These are phyloP conservation scores for Babyrousa celebensis DNA, from an alignment of 2,797 vertebrate genomes.

Conservation along the genomic window DNA sequence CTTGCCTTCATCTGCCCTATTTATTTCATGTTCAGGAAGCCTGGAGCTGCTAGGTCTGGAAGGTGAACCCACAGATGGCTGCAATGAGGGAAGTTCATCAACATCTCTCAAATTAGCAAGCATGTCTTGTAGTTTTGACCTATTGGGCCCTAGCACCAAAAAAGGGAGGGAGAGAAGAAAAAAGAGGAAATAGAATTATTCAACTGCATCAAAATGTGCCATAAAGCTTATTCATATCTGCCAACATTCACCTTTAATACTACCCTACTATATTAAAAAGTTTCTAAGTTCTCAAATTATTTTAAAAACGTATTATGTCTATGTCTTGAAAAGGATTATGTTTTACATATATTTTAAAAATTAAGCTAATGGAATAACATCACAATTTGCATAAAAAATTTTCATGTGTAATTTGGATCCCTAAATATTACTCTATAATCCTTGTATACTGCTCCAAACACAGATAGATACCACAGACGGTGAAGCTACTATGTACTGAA, in stretches of 20 bases:
- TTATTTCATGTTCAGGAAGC: slow-evolving; percentile 96
- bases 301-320: slow-evolving; percentile 80
- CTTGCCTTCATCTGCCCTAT: slow-evolving; percentile 96
- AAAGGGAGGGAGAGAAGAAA: slow-evolving; percentile 9
- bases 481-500: slow-evolving; percentile 78
- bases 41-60: slow-evolving; percentile 95
- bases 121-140: slow-evolving; percentile 99
- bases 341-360: slow-evolving; percentile 63
- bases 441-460: slow-evolving; percentile 79
- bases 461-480: slow-evolving; percentile 74
- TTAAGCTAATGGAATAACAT: slow-evolving; percentile 78
- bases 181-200: slow-evolving; percentile 84
- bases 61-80: slow-evolving; percentile 95
- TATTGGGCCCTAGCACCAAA: slow-evolving; percentile 96
- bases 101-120: slow-evolving; percentile 98
- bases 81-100: slow-evolving; percentile 97
- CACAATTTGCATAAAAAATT: slow-evolving; percentile 84
- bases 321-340: slow-evolving; percentile 85
- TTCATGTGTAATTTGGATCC: slow-evolving; percentile 70
- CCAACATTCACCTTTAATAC: slow-evolving; percentile 82
- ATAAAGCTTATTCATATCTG: slow-evolving; percentile 73
- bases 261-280: slow-evolving; percentile 84
- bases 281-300: slow-evolving; percentile 75
- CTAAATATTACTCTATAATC: slow-evolving; percentile 75
- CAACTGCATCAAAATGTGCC: slow-evolving; percentile 61